Percentiles rank a stretch among this genome's conserved stretches.
Conservation (phyloP, 2,888 invertebrate species). For the Flabesymbios commensalis region DNA sequence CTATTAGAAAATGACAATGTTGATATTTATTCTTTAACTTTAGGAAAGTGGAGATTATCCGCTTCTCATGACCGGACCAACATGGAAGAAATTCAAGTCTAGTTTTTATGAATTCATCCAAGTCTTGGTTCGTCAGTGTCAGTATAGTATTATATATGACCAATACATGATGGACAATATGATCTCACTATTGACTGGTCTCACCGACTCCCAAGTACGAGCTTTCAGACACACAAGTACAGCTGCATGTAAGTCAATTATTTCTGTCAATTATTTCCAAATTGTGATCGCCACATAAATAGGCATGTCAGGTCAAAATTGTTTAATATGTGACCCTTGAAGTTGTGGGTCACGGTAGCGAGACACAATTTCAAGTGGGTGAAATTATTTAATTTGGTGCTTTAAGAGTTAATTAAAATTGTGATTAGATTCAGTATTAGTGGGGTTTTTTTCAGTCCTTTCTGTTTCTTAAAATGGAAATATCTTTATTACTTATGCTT, state of each 20-base stretch:
- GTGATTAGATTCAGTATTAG: too few species aligned
- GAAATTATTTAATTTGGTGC: too few species aligned
- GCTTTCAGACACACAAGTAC: conserved; percentile 93
- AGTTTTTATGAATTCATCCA: conserved; percentile 98
- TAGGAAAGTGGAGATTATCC: conserved; percentile 99
- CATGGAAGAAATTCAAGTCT: conserved; percentile 94
- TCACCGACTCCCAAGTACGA: conserved; percentile 92
- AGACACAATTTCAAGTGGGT: too few species aligned
- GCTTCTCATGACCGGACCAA: conserved; percentile 92
- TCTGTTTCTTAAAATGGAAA: background rate
- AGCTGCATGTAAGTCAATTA: conserved; percentile 72
- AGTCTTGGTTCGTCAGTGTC: conserved; percentile 91
- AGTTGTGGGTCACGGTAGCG: too few species aligned
- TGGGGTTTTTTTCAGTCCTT: background rate
- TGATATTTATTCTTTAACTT: background rate
- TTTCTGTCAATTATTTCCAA: background rate
- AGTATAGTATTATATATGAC: conserved; percentile 98
- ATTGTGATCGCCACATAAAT: background rate
- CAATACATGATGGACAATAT: conserved; percentile 99
- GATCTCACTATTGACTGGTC: conserved; percentile 91
- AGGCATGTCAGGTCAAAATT: too few species aligned
- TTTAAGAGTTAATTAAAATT: too few species aligned
- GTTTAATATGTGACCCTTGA: too few species aligned
- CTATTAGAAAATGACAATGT: too few species aligned
- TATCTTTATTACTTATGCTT: background rate